Percentiles rank a stretch among this genome's conserved stretches.
Evolutionary conservation across 2,888 invertebrate genomes (phyloP).

Genomic region (Trichacis sp.): DNA sequence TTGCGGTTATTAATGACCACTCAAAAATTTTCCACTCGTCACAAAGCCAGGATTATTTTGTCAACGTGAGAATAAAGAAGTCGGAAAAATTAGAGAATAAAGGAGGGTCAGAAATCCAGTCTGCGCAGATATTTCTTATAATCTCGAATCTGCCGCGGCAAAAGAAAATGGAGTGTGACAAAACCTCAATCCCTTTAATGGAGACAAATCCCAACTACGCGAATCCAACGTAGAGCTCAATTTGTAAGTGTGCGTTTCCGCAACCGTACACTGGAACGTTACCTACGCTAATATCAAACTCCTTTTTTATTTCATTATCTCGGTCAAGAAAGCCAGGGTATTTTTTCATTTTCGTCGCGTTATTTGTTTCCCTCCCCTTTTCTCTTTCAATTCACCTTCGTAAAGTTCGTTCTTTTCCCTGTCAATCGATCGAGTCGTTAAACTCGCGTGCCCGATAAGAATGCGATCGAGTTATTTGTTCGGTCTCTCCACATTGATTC

Average conservation of each 20-base stretch:
- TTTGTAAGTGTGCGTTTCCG: conserved; percentile 65
- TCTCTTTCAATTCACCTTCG: not conserved
- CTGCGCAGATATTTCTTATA: conserved; percentile 48
- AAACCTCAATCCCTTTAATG: conserved; percentile 68
- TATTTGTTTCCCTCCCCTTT: conserved; percentile 16
- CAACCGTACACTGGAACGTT: conserved; percentile 6
- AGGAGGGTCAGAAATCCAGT: conserved; percentile 23
- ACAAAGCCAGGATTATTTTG: conserved; percentile 5
- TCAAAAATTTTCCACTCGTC: not conserved
- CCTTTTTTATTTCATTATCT: conserved; percentile 33
- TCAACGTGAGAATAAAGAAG: not conserved
- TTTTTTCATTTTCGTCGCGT: conserved; percentile 52
- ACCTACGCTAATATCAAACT: conserved; percentile 57
- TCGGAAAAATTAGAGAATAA: conserved; percentile 7
- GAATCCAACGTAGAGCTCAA: conserved; percentile 56
- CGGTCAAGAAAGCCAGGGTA: conserved; percentile 34
- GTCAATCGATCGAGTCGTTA: too few species aligned
- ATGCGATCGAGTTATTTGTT: too few species aligned
- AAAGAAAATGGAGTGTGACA: conserved; percentile 61
- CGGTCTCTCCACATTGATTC: not conserved
- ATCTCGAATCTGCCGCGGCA: conserved; percentile 43
- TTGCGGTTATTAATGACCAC: not conserved
- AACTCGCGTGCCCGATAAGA: too few species aligned
- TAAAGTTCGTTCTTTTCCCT: too few species aligned
- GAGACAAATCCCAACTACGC: conserved; percentile 65